Base-by-base conservation (phyloP, 2,888 invertebrate species). In the Pandemis heparana region DNA sequence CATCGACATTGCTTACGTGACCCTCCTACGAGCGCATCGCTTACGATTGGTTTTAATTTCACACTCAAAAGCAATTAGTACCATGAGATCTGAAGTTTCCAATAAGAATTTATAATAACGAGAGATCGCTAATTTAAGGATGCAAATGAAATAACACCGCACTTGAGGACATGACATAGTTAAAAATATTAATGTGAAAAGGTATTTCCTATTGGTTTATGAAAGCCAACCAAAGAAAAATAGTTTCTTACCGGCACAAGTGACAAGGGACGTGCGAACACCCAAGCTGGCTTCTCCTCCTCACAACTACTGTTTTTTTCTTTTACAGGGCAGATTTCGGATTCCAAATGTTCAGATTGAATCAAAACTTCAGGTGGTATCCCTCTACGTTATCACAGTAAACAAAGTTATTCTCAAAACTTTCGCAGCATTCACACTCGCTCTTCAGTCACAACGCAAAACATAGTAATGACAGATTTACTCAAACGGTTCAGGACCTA, bases 101-200 rank as follows among this genome's bases (percentile, higher is more conserved):
- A 87, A 91, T 89, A 89, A 82, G 77, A 84, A 84, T 83, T 83
- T 83, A 82, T 83, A 85, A 81, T 78, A 85, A 82, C 68, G 73
- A 73, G 78, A 83, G 81, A 86, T 87, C 83, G 76, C 83, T 83
- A 85, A 84, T 88, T 90, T 85, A 88, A 89, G 90, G 89, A 92
- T 92, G 92, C 92, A 90, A 91, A 92, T 92, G 89, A 93, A 89
- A 92, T 81, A 91, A 89, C 84, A 87, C 83, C 90, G 92, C 90
- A 89, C 84, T 92, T 87, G 89, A 92, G 92, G 94, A 94, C 95
- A 94, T 95, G 94, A 93, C 90, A 94, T 92, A 93, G 94, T 94
- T 92, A 92, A 92, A 94, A 91, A 92, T 91, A 92, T 91, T 92
- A 89, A 91, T 87, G 87, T 92, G 95, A 95, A 95, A 95, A 95